phyloP scores from a whole-genome alignment of 1,140 invertebrate species.

The Drosophila teissieri region DNA sequence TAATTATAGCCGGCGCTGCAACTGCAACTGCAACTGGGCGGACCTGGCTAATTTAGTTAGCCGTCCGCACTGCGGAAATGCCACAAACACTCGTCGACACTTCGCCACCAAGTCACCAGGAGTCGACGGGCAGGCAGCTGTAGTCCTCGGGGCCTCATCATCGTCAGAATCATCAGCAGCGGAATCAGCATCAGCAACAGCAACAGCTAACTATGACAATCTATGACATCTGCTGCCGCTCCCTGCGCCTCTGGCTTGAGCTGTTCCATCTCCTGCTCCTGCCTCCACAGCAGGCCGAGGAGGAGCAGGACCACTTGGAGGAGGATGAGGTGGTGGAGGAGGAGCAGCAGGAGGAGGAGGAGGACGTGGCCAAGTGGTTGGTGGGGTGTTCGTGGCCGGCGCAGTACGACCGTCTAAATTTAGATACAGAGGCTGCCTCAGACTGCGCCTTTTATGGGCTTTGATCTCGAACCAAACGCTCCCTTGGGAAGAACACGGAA shows the following conservation, averaged over 20 bases:
- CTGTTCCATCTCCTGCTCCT: constrained; percentile 11
- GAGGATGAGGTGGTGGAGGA: background rate
- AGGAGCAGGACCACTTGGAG: background rate
- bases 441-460: constrained; percentile 76
- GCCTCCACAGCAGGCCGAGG: background rate
- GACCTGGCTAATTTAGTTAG: constrained; percentile 73
- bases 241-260: constrained; percentile 29
- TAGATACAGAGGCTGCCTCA: constrained; percentile 62
- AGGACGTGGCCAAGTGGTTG: background rate
- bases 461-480: constrained; percentile 68
- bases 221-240: constrained; percentile 61
- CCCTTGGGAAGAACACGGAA: constrained; percentile 10
- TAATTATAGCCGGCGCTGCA: constrained; percentile 67
- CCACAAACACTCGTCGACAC: constrained; percentile 72
- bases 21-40: constrained; percentile 14
- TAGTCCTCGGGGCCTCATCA: constrained; percentile 27
- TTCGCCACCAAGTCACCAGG: constrained; percentile 43
- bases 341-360: background rate
- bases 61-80: constrained; percentile 74
- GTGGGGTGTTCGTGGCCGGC: constrained; percentile 8
- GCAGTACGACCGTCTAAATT: constrained; percentile 68
- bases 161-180: constrained; percentile 6
- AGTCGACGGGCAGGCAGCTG: constrained; percentile 30
- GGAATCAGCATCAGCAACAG: constrained; percentile 17
- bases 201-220: constrained; percentile 71